Evolutionary conservation across 2,113 vertebrate species (phyloP).

Genomic region (Artemisiospiza belli): DNA sequence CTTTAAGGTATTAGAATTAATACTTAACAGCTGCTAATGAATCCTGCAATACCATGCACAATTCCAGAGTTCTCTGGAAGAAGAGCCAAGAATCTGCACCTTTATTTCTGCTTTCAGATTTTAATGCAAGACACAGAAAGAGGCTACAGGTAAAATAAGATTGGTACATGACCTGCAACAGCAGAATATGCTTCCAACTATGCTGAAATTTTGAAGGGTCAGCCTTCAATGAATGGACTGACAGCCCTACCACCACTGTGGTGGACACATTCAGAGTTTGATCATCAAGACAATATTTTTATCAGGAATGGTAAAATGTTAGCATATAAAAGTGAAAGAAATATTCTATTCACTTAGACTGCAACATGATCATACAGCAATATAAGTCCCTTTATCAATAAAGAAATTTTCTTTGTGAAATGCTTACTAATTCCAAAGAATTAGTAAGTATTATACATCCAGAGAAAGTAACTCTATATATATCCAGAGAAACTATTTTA

Average conservation of each 20-base stretch:
- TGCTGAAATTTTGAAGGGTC: not conserved
- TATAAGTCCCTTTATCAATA: not conserved
- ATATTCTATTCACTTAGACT: not conserved
- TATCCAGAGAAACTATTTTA: not conserved
- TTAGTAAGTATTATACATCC: too few species aligned
- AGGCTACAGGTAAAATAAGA: not conserved
- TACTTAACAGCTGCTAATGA: not conserved
- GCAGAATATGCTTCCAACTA: not conserved
- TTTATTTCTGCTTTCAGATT: not conserved
- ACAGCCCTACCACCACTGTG: not conserved
- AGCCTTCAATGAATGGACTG: not conserved
- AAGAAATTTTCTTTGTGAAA: not conserved
- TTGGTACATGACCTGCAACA: fast-evolving
- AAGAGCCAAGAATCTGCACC: not conserved
- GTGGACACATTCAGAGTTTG: not conserved
- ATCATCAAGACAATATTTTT: not conserved
- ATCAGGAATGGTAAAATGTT: not conserved
- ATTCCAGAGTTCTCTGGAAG: not conserved
- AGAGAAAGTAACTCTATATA: too few species aligned
- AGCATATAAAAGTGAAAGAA: not conserved
- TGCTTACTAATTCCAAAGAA: not conserved
- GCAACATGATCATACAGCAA: fast-evolving
- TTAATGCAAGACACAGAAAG: not conserved
- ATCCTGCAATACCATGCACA: not conserved
- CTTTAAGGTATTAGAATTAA: not conserved